Evolutionary conservation across 2,113 vertebrate genomes (phyloP), one percentile per base, ranked within the genome.

Genomic region (Montifringilla adamsi): DNA sequence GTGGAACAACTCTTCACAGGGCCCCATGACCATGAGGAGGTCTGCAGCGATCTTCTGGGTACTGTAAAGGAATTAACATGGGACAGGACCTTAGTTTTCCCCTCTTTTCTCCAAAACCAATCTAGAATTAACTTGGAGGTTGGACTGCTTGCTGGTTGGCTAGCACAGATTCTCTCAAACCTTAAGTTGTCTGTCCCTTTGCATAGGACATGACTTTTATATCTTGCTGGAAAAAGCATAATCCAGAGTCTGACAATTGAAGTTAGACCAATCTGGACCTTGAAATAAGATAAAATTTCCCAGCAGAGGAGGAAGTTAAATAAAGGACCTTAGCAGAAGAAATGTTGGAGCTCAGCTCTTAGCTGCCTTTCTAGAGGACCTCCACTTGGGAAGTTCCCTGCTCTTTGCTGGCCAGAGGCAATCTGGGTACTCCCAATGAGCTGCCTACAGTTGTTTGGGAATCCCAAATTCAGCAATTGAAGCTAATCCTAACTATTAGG

Each of bases 1-100:
- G 98, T 99, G 59, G 96, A 98, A 72, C 99, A 99, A 94, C 94
- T 6, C 7, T 84, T 98, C 84, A 90, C 68, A 5, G 97, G 97
- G 52, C 76, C 79, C 37, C 80, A 55, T 55, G 72, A 96, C 44
- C 84, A 90, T 2, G 50, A 97, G 62, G 95, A 96, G 35, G 27
- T 93, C 9, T 2, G 17, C 58, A 78, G 50, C 0, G 96, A 98
- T 56, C 93, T 96, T 15, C 82, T 97, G 9, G 99, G 99, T 99
- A 98, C 67, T 86, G 58, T 56, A 63, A 80, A 39, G 37, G 39
- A 49, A 26, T 58, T 46, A 75, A 7, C 13, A 9, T 43, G 31
- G 43, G 41, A 75, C 46, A 21, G 27, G 70, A 33, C 4, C 31
- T 64, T 67, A 56, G 72, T 7, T 20, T 33, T 70, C 20, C 30